phyloP scores from a whole-genome alignment of 1,140 invertebrate species.

The Camponotus vicinus region DNA sequence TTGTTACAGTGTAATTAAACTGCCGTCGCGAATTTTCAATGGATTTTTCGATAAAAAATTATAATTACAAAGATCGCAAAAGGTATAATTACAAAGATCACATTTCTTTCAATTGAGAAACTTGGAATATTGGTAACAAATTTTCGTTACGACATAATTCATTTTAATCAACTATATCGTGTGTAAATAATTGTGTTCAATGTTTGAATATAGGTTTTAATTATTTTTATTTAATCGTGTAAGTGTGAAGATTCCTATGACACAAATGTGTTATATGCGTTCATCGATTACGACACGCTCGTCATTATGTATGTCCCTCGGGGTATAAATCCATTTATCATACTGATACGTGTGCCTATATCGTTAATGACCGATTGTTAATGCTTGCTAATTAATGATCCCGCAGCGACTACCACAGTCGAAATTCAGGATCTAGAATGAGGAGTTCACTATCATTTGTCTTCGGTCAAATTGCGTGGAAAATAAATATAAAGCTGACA shows the following conservation, averaged over 20 bases:
- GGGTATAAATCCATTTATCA: constrained; percentile 48
- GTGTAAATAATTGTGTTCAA: background rate
- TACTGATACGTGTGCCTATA: constrained; percentile 13
- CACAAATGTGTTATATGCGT: constrained; percentile 34
- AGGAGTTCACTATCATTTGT: constrained; percentile 38
- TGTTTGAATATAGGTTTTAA: background rate
- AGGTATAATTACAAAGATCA: no score
- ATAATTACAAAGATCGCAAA: background rate
- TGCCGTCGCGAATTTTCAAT: background rate
- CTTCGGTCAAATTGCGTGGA: background rate
- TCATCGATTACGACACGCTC: constrained; percentile 42
- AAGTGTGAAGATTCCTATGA: constrained; percentile 11
- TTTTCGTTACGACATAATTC: background rate
- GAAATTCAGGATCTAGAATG: constrained; percentile 50
- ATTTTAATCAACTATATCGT: background rate
- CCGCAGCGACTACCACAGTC: constrained; percentile 29
- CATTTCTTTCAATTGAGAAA: background rate
- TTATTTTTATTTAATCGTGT: background rate
- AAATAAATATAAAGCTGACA: constrained; percentile 6
- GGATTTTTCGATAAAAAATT: background rate
- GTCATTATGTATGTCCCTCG: constrained; percentile 37
- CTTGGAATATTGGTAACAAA: background rate
- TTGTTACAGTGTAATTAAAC: background rate
- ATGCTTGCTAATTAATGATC: constrained; percentile 55
- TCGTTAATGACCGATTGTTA: constrained; percentile 50